Conservation (phyloP, 2,113 vertebrate genomes). For the Tetrao urogallus region DNA sequence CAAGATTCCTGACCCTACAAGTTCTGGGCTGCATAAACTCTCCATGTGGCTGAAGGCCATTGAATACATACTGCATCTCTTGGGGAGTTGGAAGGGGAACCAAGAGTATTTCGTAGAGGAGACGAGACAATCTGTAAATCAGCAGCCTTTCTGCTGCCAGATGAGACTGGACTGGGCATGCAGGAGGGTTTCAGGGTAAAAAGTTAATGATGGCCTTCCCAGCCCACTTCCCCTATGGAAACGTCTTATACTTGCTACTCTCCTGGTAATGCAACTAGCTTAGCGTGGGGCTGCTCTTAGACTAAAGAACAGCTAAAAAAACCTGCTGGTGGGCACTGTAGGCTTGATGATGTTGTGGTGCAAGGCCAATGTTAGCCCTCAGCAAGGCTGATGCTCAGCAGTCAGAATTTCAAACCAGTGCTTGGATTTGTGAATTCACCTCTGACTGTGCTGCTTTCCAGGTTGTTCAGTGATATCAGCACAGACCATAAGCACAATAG, state of each 20-base stretch:
- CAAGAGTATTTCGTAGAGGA: not conserved
- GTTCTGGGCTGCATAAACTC: constrained; percentile 38
- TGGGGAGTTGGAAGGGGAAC: constrained; percentile 7
- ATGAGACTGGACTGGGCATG: not conserved
- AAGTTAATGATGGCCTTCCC: not conserved
- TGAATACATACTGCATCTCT: not conserved
- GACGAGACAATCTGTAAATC: constrained; percentile 15
- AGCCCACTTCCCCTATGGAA: not conserved
- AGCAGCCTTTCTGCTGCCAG: rapidly evolving
- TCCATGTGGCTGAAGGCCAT: constrained; percentile 5
- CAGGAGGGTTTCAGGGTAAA: not conserved
- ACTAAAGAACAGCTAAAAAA: not conserved
- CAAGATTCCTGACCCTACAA: constrained; percentile 62
- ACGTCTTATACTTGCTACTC: not conserved
- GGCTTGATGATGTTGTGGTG: not conserved
- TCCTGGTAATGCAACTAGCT: not conserved
- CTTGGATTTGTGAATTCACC: not conserved
- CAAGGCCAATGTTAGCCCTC: not conserved
- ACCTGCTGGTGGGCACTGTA: not conserved
- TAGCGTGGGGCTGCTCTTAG: not conserved
- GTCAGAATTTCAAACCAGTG: not conserved
- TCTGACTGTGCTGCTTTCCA: not conserved
- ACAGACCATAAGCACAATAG: not conserved
- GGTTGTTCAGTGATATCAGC: not conserved
- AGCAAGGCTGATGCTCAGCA: not conserved